phyloP scores from a whole-genome alignment of 2,797 vertebrate species.

The Synanceia verrucosa region DNA sequence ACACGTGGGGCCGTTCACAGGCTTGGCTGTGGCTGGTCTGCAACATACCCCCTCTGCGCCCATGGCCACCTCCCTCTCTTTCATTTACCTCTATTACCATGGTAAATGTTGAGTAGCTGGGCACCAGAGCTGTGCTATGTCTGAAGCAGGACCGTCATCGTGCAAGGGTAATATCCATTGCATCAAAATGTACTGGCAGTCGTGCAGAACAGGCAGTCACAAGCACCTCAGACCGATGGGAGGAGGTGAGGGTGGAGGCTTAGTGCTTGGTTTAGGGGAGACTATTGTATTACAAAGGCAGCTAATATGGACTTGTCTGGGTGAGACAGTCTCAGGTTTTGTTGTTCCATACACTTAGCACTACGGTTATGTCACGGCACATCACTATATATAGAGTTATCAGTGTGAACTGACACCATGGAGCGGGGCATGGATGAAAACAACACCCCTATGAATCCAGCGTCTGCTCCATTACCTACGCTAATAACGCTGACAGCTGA shows the following conservation, averaged over 20 bases:
- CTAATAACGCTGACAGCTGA: constrained; percentile 99
- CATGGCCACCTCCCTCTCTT: constrained; percentile 60
- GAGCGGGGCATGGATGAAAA: constrained; percentile 91
- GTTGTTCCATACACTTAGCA: constrained; percentile 91
- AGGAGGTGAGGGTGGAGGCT: constrained; percentile 58
- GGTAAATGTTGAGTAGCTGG: constrained; percentile 73
- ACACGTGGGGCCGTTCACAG: constrained; percentile 88
- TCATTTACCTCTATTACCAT: constrained; percentile 76
- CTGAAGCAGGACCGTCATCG: constrained; percentile 60
- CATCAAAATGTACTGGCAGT: constrained; percentile 91
- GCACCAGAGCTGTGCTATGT: constrained; percentile 62
- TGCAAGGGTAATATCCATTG: constrained; percentile 66
- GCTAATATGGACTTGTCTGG: constrained; percentile 87
- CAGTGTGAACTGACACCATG: constrained; percentile 92
- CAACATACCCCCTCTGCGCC: constrained; percentile 65
- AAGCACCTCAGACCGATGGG: constrained; percentile 78
- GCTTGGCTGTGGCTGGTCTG: constrained; percentile 68
- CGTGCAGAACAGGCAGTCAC: constrained; percentile 86
- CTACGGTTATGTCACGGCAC: constrained; percentile 82
- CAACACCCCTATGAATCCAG: constrained; percentile 94
- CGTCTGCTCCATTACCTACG: constrained; percentile 99
- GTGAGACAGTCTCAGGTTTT: constrained; percentile 83
- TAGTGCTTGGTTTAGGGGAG: constrained; percentile 64
- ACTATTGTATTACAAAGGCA: constrained; percentile 81
- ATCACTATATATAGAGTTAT: constrained; percentile 99